Evolutionary conservation across 1,140 invertebrate genomes (phyloP), one percentile per base, ranked within the genome.

Genomic region (Notospermus geniculatus): DNA sequence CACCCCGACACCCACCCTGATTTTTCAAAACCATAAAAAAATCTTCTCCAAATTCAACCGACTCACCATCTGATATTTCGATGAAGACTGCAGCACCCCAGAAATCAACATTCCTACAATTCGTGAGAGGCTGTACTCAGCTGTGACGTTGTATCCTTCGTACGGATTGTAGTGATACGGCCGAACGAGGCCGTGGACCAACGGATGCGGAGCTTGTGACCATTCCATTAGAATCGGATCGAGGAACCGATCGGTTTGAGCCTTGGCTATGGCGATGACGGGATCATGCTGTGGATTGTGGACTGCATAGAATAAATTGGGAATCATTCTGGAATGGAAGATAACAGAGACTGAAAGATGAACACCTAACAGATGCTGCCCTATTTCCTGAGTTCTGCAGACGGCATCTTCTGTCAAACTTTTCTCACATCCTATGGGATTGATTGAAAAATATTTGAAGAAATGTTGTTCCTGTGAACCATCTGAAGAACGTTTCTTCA

Each of bases 41-140:
- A n/a, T n/a, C n/a, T n/a, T n/a, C n/a, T n/a, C n/a, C n/a, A n/a
- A n/a, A n/a, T n/a, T n/a, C n/a, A n/a, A n/a, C n/a, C n/a, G n/a
- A 85, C 85, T 85, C 74, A 89, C 88, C 64, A 84, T 85, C 67
- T 86, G 82, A 79, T 84, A 83, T 78, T 87, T 88, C 58, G 84
- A 86, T 58, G 83, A 82, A 7, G 86, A 85, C 23, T 82, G 80
- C 69, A 86, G 77, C n/a, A 86, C 68, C 43, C 74, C 74, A 28
- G 77, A 70, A 36, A 82, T 71, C 19, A 87, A 67, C 4, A 78
- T 66, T 46, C 76, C 75, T 2, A 87, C 74, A 50, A 87, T 72
- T 72, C 84, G 78, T 2, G 86, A 86, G 46, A 57, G 39, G 27
- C 27, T 57, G 4, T 15, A 15, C 32, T 57, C 56, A 22, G 39